A percentile compares a stretch with the other conserved stretches of the same genome.
phyloP scores from a whole-genome alignment of 2,797 vertebrate genomes.

The Neosilurus mollespiculum region DNA sequence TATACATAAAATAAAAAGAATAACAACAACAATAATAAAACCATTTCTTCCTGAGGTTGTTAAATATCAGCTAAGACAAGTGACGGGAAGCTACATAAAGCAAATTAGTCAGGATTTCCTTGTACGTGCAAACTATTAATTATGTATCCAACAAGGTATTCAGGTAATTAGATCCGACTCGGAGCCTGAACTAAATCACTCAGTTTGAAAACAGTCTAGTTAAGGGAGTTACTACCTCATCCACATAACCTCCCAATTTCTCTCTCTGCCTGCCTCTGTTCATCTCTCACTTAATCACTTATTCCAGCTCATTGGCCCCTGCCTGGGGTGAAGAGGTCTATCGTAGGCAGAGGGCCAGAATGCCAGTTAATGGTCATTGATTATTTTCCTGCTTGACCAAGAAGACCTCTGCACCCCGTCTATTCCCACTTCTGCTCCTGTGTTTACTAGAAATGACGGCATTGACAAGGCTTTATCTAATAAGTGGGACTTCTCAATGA shows the following conservation, averaged over 20 bases:
- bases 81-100: slow-evolving; percentile 36
- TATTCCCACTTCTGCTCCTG: slow-evolving; percentile 55
- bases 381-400: slow-evolving; percentile 50
- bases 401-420: slow-evolving; percentile 54
- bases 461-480: slow-evolving; percentile 57
- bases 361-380: slow-evolving; percentile 59
- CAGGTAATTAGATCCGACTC: slow-evolving; percentile 14
- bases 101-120: slow-evolving; percentile 48
- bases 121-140: slow-evolving; percentile 32
- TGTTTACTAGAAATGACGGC: slow-evolving; percentile 61
- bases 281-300: slow-evolving; percentile 32
- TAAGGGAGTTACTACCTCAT: slow-evolving; percentile 20
- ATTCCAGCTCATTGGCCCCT: slow-evolving; percentile 39
- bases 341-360: slow-evolving; percentile 48
- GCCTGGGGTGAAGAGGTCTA: slow-evolving; percentile 36
- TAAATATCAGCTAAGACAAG: slow-evolving; percentile 40
- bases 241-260: background rate
- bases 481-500: slow-evolving; percentile 56
- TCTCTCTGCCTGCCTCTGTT: background rate
- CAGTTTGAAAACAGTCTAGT: slow-evolving; percentile 24
- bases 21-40: background rate
- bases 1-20: background rate
- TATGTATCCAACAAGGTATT: slow-evolving; percentile 17
- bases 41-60: slow-evolving; percentile 18
- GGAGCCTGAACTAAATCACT: slow-evolving; percentile 10